These are phyloP conservation scores for Drosophila mercatorum DNA, from an alignment of 2,888 invertebrate species.

Conservation along the genomic window DNA sequence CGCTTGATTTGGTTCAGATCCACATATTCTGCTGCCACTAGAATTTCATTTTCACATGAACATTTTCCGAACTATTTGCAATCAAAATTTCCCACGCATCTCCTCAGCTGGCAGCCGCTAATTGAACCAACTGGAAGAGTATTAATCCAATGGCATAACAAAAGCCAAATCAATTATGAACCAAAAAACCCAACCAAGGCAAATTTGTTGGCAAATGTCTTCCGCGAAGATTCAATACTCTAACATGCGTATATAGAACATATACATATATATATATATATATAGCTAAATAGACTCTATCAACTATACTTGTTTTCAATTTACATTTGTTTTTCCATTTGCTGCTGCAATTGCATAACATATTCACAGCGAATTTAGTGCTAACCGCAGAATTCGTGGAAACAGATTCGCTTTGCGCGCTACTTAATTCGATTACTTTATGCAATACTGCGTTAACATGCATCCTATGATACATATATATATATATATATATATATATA, in stretches of 20 bases:
- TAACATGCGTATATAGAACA: too few relatives aligned
- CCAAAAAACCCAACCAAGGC: background rate
- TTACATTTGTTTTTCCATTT: background rate
- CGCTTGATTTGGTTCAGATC: slow-evolving; percentile 21
- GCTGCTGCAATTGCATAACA: background rate
- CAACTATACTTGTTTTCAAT: too few relatives aligned
- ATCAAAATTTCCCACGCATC: slow-evolving; percentile 21
- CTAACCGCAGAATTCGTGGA: slow-evolving; percentile 1
- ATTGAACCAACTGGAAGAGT: slow-evolving; percentile 22
- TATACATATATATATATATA: too few relatives aligned
- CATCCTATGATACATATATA: background rate
- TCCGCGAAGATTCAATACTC: background rate
- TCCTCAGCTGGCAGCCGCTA: slow-evolving; percentile 15
- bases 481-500: too few relatives aligned
- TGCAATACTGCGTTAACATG: slow-evolving; percentile 5
- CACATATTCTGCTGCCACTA: slow-evolving; percentile 8
- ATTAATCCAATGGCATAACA: background rate
- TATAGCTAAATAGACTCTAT: too few relatives aligned
- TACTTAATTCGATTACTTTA: slow-evolving; percentile 14
- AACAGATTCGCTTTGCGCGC: background rate
- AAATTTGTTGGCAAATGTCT: background rate
- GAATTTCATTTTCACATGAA: slow-evolving; percentile 14
- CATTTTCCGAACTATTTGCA: slow-evolving; percentile 27
- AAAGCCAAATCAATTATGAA: slow-evolving; percentile 9
- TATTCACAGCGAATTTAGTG: background rate